These are phyloP conservation scores for Eulemur macaco DNA, from an alignment of 2,113 vertebrate species.

Conservation along the genomic window DNA sequence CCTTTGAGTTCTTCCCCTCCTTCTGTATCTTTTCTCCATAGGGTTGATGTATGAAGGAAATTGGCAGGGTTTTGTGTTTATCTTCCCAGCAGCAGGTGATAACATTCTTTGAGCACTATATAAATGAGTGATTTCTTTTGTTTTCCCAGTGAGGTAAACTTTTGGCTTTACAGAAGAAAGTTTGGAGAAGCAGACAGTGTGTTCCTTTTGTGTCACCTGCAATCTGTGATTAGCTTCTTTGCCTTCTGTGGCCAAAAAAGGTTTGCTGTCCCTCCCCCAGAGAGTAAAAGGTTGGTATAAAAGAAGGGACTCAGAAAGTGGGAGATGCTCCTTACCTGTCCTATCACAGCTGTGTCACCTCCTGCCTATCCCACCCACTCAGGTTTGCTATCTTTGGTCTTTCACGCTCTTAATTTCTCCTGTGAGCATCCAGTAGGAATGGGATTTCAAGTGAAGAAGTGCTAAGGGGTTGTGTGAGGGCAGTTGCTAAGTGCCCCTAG, in stretches of 20 bases:
- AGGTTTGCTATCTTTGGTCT: not conserved
- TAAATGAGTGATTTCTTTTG: not conserved
- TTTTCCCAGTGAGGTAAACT: not conserved
- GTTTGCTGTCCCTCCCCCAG: not conserved
- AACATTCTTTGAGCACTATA: not conserved
- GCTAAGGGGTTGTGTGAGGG: not conserved
- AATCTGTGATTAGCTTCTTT: not conserved
- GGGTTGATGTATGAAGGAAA: not conserved
- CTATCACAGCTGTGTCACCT: not conserved
- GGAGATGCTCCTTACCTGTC: not conserved
- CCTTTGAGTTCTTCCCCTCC: not conserved
- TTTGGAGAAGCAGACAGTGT: not conserved
- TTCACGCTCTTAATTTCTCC: not conserved
- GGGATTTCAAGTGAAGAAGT: not conserved
- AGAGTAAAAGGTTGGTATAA: not conserved
- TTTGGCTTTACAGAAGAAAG: not conserved
- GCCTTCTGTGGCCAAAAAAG: not conserved
- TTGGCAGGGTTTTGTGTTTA: not conserved
- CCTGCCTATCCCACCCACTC: not conserved
- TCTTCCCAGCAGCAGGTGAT: not conserved
- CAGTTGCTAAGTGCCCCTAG: not conserved
- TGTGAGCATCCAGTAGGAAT: not conserved
- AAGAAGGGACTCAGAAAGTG: not conserved
- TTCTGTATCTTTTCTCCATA: not conserved
- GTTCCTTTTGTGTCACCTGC: not conserved